Base-by-base conservation (phyloP, 2,113 vertebrate genomes). In the Microtus montanus region DNA sequence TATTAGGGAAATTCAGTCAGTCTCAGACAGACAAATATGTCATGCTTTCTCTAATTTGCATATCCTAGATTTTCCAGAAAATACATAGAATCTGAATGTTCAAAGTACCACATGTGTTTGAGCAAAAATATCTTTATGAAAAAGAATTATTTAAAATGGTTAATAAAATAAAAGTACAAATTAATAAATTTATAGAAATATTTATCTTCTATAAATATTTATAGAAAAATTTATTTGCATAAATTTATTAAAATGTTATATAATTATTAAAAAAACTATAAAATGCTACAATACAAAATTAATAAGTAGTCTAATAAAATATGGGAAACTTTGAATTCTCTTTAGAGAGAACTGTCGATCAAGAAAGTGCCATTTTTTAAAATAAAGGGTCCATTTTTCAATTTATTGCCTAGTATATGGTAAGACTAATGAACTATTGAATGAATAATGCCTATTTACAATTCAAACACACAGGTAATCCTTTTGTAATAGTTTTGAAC, bases 401-500 rank as follows among this genome's bases (percentile, higher is more conserved):
- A 77, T 22, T 19, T 89, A 33, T 87, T 79, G 47, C 49, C 82
- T 64, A 52, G 7, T 83, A 52, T 1, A 33, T 66, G 24, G 3
- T 85, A 90, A 80, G 47, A 20, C 41, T 80, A 93, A 94, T 94
- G 78, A 92, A 87, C 24, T 87, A 54, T 58, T 94, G 35, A 91
- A 54, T 91, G 78, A 95, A 75, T 68, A 30, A 95, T 91, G 41
- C 30, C 24, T 94, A 38, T 73, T 97, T 94, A 44, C 77, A 90
- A 96, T 89, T 85, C 30, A 87, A 86, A 49, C 38, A 79, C 47
- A 28, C 41, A 88, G 13, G 28, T 85, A 94, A 93, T 92, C 86
- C 38, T 44, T 15, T 91, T 94, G 79, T 87, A 95, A 95, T 96
- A 88, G 84, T 90, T 90, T 90, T 63, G 30, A 95, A 77, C 68